Evolutionary conservation across 1,140 invertebrate genomes (phyloP).

Genomic region (Asbolus verrucosus): DNA sequence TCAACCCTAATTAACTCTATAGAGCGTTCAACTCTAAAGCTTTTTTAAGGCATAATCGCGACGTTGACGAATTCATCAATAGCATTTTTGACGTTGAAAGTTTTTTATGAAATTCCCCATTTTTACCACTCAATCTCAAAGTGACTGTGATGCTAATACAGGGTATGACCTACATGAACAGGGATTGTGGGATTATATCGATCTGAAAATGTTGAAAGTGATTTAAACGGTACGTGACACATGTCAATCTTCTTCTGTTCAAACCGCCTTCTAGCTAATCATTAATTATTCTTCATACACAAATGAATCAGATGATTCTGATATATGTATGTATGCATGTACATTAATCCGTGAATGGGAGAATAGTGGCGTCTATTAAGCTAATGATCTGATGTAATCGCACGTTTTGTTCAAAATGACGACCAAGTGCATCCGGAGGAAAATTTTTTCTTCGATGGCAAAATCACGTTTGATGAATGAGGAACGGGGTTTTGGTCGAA

Average conservation of each 20-base stretch:
- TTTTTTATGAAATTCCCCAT: slow-evolving; percentile 7
- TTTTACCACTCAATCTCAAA: not conserved
- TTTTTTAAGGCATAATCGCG: slow-evolving; percentile 28
- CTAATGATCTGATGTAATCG: not conserved
- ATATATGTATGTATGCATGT: not conserved
- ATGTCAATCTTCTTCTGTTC: slow-evolving; percentile 36
- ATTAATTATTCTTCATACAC: slow-evolving; percentile 25
- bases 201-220: slow-evolving; percentile 41
- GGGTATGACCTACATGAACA: slow-evolving; percentile 41
- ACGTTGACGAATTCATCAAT: slow-evolving; percentile 40
- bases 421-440: not conserved
- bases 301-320: not conserved
- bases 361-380: not conserved
- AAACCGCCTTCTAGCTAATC: not conserved
- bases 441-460: not conserved
- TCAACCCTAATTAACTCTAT: slow-evolving; percentile 28
- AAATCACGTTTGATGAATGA: not conserved
- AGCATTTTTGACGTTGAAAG: not conserved
- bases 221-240: slow-evolving; percentile 42
- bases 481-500: not conserved
- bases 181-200: slow-evolving; percentile 44
- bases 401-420: too few species aligned
- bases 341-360: not conserved
- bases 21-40: slow-evolving; percentile 6
- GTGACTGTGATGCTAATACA: slow-evolving; percentile 24